A percentile compares a stretch with the other conserved stretches of the same genome.
Conservation (phyloP, 2,113 vertebrate genomes). For the Taurulus bubalis region DNA sequence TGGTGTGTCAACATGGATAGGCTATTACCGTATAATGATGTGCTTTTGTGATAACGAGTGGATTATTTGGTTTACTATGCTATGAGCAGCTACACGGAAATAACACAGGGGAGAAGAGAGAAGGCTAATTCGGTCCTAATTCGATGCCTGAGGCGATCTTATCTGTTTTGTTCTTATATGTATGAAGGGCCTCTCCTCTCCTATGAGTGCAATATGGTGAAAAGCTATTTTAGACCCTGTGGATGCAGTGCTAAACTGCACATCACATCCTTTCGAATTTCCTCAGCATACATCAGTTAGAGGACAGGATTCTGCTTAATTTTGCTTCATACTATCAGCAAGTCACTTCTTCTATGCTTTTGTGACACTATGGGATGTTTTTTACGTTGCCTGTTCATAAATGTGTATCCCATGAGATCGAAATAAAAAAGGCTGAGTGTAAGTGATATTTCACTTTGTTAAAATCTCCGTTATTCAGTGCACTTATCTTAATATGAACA, state of each 20-base stretch:
- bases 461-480: background rate
- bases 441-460: background rate
- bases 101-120: conserved; percentile 52
- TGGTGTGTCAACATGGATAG: conserved; percentile 69
- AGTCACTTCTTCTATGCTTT: conserved; percentile 1
- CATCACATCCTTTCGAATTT: conserved; percentile 40
- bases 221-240: conserved; percentile 63
- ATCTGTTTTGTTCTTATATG: conserved; percentile 65
- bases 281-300: conserved; percentile 23
- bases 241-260: conserved; percentile 19
- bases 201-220: conserved; percentile 60
- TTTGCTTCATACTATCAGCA: conserved; percentile 26
- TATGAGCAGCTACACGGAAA: conserved; percentile 72
- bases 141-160: conserved; percentile 58
- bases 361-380: conserved; percentile 11
- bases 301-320: conserved; percentile 19
- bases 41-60: conserved; percentile 68
- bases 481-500: background rate
- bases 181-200: conserved; percentile 68
- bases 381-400: background rate
- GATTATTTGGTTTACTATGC: conserved; percentile 77
- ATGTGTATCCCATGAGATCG: background rate
- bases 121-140: conserved; percentile 71
- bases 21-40: conserved; percentile 76
- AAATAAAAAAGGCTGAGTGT: background rate